Conservation (phyloP, 92 coral and sea anemone species). For the Pocillopora meandrina region DNA sequence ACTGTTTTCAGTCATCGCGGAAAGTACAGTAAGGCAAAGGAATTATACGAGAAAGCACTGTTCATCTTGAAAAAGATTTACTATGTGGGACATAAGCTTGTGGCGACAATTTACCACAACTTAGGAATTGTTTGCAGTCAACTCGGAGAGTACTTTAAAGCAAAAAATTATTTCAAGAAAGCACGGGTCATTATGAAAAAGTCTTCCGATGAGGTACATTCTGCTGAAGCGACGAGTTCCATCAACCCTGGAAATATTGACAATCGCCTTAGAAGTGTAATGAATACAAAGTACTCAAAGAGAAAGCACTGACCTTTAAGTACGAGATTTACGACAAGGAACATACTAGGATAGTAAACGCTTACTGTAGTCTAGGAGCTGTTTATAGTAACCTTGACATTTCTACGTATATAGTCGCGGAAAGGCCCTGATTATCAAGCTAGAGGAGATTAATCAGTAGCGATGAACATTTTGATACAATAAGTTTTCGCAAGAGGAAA, state of each 20-base stretch:
- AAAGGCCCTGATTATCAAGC: too few species aligned
- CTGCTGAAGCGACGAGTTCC: slow-evolving; percentile 7
- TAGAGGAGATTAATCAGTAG: too few species aligned
- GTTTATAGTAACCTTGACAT: too few species aligned
- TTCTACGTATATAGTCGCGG: too few species aligned
- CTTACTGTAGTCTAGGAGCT: not conserved
- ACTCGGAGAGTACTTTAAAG: slow-evolving; percentile 7
- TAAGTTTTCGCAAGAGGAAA: too few species aligned
- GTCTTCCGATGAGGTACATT: slow-evolving; percentile 5
- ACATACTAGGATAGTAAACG: not conserved
- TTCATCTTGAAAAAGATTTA: not conserved
- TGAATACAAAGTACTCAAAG: not conserved
- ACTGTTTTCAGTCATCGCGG: not conserved
- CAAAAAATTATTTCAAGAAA: slow-evolving; percentile 19
- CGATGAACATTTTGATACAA: too few species aligned
- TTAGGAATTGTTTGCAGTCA: slow-evolving; percentile 14
- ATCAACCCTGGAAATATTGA: slow-evolving; percentile 19
- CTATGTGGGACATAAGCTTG: not conserved
- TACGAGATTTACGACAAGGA: not conserved
- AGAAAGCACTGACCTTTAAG: not conserved
- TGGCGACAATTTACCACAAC: slow-evolving; percentile 13
- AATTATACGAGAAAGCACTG: not conserved
- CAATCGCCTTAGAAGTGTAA: not conserved
- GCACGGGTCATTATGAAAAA: slow-evolving; percentile 11
- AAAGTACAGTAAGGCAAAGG: not conserved